Percentiles rank a stretch among this genome's conserved stretches.
phyloP scores from a whole-genome alignment of 2,113 vertebrate species.

The Caracal caracal region DNA sequence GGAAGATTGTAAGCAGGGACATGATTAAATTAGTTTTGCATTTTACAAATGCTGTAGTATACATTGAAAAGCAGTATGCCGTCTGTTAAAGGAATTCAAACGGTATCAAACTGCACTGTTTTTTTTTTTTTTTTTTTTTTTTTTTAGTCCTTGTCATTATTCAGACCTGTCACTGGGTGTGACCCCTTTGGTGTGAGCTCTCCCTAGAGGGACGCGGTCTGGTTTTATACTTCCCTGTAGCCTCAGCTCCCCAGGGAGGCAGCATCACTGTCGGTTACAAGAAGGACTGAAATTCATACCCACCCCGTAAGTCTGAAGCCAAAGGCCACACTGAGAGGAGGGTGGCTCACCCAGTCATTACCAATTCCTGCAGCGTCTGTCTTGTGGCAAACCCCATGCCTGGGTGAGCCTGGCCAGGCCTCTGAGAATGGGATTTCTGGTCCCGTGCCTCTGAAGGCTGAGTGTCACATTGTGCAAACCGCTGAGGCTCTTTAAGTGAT shows the following conservation, averaged over 20 bases:
- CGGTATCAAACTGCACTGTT: not conserved
- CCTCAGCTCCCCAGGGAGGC: not conserved
- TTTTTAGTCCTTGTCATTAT: not conserved
- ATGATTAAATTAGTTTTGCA: not conserved
- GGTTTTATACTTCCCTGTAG: not conserved
- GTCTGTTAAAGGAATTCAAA: not conserved
- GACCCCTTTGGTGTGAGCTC: not conserved
- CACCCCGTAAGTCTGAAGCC: not conserved
- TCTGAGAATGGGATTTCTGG: not conserved
- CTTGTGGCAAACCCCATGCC: not conserved
- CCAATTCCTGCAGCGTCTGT: not conserved
- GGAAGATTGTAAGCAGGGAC: not conserved
- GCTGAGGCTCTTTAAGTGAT: not conserved
- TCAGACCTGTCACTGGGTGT: not conserved
- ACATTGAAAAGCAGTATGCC: not conserved
- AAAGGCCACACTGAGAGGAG: not conserved
- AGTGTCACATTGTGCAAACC: not conserved
- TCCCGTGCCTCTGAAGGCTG: not conserved
- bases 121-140: not conserved
- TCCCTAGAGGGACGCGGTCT: not conserved
- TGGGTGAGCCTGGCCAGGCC: not conserved
- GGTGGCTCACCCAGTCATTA: not conserved
- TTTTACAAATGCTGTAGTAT: not conserved
- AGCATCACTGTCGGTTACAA: not conserved
- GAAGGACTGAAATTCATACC: not conserved